phyloP scores from a whole-genome alignment of 1,140 invertebrate genomes.

The Neodiprion fabricii region DNA sequence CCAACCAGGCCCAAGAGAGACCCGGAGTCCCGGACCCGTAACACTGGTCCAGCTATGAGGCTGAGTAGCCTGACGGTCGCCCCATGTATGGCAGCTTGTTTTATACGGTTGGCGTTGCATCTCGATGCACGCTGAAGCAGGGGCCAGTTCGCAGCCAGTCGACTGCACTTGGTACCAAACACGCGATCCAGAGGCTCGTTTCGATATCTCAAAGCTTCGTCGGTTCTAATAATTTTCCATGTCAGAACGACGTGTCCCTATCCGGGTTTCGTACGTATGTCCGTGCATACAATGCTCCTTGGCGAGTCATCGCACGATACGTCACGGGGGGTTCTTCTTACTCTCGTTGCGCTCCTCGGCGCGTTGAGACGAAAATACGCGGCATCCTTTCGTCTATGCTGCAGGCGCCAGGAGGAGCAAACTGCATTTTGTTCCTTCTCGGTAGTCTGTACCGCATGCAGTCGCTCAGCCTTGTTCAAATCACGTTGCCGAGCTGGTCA shows the following conservation, averaged over 20 bases:
- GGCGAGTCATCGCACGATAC: no score
- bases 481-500: neutral
- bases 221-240: neutral
- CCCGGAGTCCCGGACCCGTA: neutral
- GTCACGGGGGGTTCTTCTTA: no score
- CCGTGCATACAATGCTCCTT: no score
- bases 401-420: no score
- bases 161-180: conserved; percentile 43
- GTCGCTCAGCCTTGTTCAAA: neutral
- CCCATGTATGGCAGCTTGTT: conserved; percentile 63
- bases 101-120: conserved; percentile 49
- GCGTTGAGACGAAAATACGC: no score
- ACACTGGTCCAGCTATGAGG: conserved; percentile 44
- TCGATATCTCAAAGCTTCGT: conserved; percentile 5
- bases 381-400: no score
- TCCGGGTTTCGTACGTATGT: no score
- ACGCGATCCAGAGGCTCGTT: conserved; percentile 39
- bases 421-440: no score
- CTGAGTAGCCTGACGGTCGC: conserved; percentile 55
- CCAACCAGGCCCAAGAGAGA: conserved; percentile 29
- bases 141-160: conserved; percentile 25
- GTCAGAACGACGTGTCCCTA: neutral
- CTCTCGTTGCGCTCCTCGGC: no score
- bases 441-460: no score
- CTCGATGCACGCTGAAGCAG: conserved; percentile 37